Base-by-base conservation (phyloP, 53 echinoderm and acorn worm genomes). In the Mesocentrotus franciscanus region DNA sequence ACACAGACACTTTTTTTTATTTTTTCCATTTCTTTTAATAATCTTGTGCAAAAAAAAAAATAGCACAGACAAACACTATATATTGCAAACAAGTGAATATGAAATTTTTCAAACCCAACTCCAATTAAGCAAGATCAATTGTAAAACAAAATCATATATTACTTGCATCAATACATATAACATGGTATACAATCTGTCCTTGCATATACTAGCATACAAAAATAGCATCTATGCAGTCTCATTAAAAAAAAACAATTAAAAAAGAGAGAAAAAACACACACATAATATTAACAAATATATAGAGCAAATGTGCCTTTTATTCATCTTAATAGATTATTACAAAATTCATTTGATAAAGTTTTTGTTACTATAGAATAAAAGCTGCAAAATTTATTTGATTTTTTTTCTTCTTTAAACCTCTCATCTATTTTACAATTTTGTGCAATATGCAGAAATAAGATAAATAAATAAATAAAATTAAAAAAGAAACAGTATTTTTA, bases 31-130 rank as follows among this genome's bases (percentile, higher is more conserved):
- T 81, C 36, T 18, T 81, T 81, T 81, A 33, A 81, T 81, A 33
- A 39, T 81, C 81, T 81, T 81, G 81, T 81, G 81, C 81, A 81
- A 81, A 39, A 79, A 81, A 81, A 42, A 33, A 81, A 2, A 81
- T 36, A 22, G 81, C 81, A 81, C 81, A 79, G 35, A 79, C 39
- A 81, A 81, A 81, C 81, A 81, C 76, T 76, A 24, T 84, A 24
- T 84, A 84, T 49, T 55, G 39, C 55, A 7, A 84, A 39, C 84
- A 84, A 42, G 17, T 84, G 78, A 34, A 84, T 26, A 87, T 57
- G n/a, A 87, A 87, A 87, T 57, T 58, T 87, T 18, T 42, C 56
- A 58, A 57, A 87, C 87, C n/a, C 15, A 57, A 87, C 26, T 87
- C 87, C 87, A 58, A 56, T 87, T 7, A 58, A 87, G 26, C 87